phyloP scores from a whole-genome alignment of 2,113 vertebrate genomes.

The Mirza zaza region DNA sequence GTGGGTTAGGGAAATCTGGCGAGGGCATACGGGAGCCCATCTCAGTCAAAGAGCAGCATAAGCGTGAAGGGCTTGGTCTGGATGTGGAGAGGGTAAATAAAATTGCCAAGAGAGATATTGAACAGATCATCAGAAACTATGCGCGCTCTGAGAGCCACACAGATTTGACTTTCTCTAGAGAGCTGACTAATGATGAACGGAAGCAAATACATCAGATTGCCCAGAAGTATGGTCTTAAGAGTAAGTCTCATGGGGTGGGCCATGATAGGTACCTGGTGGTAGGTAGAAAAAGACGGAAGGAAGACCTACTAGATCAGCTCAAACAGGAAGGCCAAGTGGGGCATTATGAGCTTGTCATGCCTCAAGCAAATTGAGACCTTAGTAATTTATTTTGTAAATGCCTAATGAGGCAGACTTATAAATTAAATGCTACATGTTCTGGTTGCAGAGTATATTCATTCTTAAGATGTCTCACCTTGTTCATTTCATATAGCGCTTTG shows the following conservation, averaged over 20 bases:
- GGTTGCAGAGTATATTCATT: constrained; percentile 73
- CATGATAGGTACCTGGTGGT: constrained; percentile 93
- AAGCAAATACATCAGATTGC: constrained; percentile 96
- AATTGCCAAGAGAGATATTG: constrained; percentile 94
- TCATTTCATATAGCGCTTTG: constrained; percentile 80
- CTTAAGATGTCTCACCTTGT: constrained; percentile 74
- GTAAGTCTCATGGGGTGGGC: constrained; percentile 96
- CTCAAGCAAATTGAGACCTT: constrained; percentile 86
- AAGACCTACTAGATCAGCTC: constrained; percentile 95
- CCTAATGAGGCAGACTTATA: constrained; percentile 50
- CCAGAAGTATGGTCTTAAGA: constrained; percentile 94
- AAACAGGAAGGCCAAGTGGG: constrained; percentile 97
- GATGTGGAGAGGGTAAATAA: constrained; percentile 90
- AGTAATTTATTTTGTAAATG: constrained; percentile 36
- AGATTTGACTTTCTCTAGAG: constrained; percentile 95
- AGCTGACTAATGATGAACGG: constrained; percentile 95
- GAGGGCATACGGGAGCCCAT: constrained; percentile 97
- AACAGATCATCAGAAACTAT: constrained; percentile 95
- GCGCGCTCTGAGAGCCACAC: constrained; percentile 93
- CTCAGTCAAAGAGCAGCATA: constrained; percentile 96
- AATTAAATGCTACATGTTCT: constrained; percentile 77
- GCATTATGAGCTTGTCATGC: constrained; percentile 95
- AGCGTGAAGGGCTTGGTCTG: constrained; percentile 94
- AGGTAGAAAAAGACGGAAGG: constrained; percentile 94
- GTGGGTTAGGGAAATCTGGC: constrained; percentile 93